Percentiles rank a stretch among this genome's conserved stretches.
phyloP scores from a whole-genome alignment of 2,797 vertebrate genomes.

The Anolis apletophallus region DNA sequence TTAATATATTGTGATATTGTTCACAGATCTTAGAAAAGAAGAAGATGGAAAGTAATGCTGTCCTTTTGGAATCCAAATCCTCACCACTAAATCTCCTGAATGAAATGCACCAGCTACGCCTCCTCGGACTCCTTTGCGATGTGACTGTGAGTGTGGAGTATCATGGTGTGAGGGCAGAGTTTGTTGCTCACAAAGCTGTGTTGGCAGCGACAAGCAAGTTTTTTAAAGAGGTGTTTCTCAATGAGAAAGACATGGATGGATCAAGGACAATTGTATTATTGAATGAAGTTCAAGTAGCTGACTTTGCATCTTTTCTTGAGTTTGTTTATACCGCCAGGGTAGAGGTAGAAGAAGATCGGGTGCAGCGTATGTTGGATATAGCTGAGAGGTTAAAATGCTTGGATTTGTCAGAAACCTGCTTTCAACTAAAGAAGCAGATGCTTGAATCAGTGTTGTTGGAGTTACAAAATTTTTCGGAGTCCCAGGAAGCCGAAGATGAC shows the following conservation, averaged over 20 bases:
- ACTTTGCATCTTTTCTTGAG: constrained; percentile 91
- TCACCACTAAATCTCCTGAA: constrained; percentile 86
- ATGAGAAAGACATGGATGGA: constrained; percentile 72
- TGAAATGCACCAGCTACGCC: constrained; percentile 89
- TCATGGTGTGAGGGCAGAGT: constrained; percentile 86
- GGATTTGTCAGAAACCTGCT: constrained; percentile 87
- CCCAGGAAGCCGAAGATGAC: constrained; percentile 70
- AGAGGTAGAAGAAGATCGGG: constrained; percentile 83
- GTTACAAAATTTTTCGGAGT: constrained; percentile 80
- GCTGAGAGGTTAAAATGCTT: constrained; percentile 89
- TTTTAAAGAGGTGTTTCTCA: constrained; percentile 89
- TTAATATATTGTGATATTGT: neutral
- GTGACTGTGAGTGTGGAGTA: constrained; percentile 90
- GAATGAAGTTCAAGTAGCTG: constrained; percentile 80
- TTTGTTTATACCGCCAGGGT: constrained; percentile 92
- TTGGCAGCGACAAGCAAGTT: constrained; percentile 94
- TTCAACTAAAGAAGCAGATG: constrained; percentile 82
- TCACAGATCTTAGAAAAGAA: constrained; percentile 64
- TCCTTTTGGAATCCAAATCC: constrained; percentile 87
- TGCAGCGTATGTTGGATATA: constrained; percentile 83
- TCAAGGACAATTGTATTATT: constrained; percentile 80
- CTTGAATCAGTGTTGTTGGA: constrained; percentile 82
- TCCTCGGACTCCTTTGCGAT: constrained; percentile 89
- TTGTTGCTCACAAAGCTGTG: constrained; percentile 91
- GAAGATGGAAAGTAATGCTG: constrained; percentile 84